Evolutionary conservation across 2,113 vertebrate species (phyloP), one percentile per base, ranked within the genome.

Genomic region (Balaenoptera acutorostrata): DNA sequence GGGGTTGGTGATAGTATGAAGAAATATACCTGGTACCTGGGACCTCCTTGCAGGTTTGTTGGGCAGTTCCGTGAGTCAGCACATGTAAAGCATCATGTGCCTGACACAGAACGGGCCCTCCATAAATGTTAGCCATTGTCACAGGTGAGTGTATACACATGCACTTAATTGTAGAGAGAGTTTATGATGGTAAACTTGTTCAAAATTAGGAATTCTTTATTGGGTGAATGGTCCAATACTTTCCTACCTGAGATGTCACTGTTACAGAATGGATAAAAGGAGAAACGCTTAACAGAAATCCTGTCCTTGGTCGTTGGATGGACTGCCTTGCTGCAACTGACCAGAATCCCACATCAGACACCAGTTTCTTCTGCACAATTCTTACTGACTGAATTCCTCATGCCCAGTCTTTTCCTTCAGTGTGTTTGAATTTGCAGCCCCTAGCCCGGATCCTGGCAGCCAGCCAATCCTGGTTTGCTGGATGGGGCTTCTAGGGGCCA

Each of bases 11-110:
- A 4, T 36, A 5, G 3, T 2, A 0, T 52, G 6, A 6, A 52
- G 49, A 52, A 17, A 52, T 52, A 52, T 52, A 52, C 49, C 15
- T 52, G 49, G 49, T 52, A 52, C 49, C 6, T 3, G 10, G 33
- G 1, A 0, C 7, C 29, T 3, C 2, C 29, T 31, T 69, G 0
- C 5, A 10, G 77, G 21, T n/a, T 41, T 74, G n/a, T 23, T 11
- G 52, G 68, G 20, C 11, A 33, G 11, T 21, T 44, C 46, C 1
- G 0, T 1, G 44, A 29, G 13, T 36, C 3, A 1, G 41, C 46
- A 5, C 8, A 0, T 0, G 3, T 13, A 7, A 14, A 57, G 31
- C 36, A 14, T 27, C 23, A 36, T 0, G 4, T 18, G 39, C 61
- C 52, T 31, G 41, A 36, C 15, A 0, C 20, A 20, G 63, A 33